Percentiles rank a stretch among this genome's conserved stretches.
Conservation (phyloP, 2,113 vertebrate species). For the Poeciliopsis prolifica region DNA sequence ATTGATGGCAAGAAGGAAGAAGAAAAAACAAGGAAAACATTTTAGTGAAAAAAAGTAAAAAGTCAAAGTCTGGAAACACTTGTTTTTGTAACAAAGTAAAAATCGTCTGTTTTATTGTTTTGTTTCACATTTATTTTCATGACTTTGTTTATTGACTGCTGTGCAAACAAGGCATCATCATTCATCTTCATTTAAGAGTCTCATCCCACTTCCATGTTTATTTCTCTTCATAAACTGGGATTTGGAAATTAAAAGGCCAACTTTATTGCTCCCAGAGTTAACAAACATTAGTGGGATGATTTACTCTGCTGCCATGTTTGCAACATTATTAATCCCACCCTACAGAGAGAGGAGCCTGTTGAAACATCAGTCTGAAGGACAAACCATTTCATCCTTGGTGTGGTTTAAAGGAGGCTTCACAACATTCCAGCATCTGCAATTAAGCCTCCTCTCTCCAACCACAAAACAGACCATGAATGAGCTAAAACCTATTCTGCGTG, state of each 20-base stretch:
- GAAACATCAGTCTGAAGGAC: conserved; percentile 45
- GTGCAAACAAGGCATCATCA: background rate
- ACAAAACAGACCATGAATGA: conserved; percentile 44
- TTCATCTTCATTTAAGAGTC: conserved; percentile 19
- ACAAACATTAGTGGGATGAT: conserved; percentile 55
- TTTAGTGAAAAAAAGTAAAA: no score
- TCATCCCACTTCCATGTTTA: background rate
- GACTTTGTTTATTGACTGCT: background rate
- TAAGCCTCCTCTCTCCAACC: conserved; percentile 43
- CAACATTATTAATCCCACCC: conserved; percentile 45
- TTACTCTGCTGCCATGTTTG: conserved; percentile 42
- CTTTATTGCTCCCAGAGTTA: conserved; percentile 36
- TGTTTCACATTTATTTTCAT: no score
- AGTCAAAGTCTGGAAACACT: no score
- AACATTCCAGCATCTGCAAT: conserved; percentile 43
- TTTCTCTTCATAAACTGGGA: conserved; percentile 54
- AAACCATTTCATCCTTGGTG: conserved; percentile 35
- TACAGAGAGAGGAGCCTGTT: conserved; percentile 25
- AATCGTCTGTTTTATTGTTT: no score
- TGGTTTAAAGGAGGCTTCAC: conserved; percentile 37
- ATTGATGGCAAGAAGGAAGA: background rate
- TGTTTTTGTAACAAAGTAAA: no score
- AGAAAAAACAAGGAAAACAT: no score
- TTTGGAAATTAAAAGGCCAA: conserved; percentile 34
- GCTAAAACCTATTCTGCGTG: conserved; percentile 20